A percentile compares a stretch with the other conserved stretches of the same genome.
These are phyloP conservation scores for Callosobruchus maculatus DNA, from an alignment of 2,888 invertebrate genomes.

Conservation along the genomic window DNA sequence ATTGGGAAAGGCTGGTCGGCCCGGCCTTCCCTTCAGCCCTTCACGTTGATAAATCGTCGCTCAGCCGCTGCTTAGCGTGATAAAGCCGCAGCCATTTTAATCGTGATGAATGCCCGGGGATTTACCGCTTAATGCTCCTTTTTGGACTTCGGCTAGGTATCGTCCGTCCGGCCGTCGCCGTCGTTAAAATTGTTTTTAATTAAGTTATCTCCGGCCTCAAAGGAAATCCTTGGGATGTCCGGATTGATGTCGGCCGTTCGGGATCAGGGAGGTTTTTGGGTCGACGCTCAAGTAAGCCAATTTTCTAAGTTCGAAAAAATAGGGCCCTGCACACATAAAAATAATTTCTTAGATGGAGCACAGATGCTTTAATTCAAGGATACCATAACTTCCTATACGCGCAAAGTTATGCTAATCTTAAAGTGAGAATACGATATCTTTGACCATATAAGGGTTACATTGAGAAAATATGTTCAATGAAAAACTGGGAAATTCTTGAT, in stretches of 20 bases:
- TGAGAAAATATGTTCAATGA: too few relatives aligned
- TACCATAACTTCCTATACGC: too few relatives aligned
- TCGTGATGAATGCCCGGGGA: neutral
- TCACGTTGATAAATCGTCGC: neutral
- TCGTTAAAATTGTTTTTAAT: neutral
- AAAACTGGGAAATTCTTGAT: too few relatives aligned
- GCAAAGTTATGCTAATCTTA: too few relatives aligned
- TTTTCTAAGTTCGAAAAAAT: too few relatives aligned
- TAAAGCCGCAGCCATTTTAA: neutral
- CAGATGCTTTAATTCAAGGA: too few relatives aligned
- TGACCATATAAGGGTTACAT: too few relatives aligned
- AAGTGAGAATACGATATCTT: too few relatives aligned
- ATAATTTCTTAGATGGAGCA: too few relatives aligned
- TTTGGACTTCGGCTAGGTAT: neutral
- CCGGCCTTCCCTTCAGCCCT: neutral
- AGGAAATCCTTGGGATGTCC: neutral
- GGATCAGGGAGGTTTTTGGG: neutral
- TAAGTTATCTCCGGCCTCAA: neutral
- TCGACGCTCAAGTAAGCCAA: neutral
- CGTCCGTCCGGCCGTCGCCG: too few relatives aligned
- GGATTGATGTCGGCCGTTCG: neutral
- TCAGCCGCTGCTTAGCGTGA: neutral
- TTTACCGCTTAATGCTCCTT: neutral
- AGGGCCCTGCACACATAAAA: too few relatives aligned
- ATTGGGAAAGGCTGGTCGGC: neutral